Base-by-base conservation (phyloP, 2,888 invertebrate species). In the Stegophylla sp. region DNA sequence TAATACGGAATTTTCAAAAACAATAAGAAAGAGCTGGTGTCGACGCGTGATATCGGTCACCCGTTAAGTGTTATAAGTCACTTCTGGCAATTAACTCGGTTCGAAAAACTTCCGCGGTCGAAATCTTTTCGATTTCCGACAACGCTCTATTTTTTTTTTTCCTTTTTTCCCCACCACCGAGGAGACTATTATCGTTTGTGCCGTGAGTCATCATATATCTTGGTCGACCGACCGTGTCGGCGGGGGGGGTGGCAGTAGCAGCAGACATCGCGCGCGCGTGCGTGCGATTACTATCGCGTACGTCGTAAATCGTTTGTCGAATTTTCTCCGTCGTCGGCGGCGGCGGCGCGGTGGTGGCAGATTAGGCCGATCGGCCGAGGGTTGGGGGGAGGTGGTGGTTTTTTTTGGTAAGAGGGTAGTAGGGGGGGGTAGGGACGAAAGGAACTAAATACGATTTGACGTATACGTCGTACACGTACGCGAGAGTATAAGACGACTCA, bases 271-370 rank as follows among this genome's bases (percentile, higher is more conserved):
- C 15, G 15, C 20, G 41, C 41, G 63, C 34, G 34, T 28, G 26
- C 61, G 63, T 34, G n/a, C 12, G 4, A 63, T n/a, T 13, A 12
- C 28, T 34, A 41, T 64, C 23, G 26, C 23, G 26, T 43, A 66
- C 45, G 66, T 69, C 69, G 51, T 69, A 69, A 69, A 69, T 69
- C 69, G 51, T 69, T 51, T 51, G 28, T 28, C 34, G 13, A n/a
- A 28, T n/a, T 34, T 51, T 26, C 26, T 17, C 64, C 7, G 7
- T 10, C 13, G n/a, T 10, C 28, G 15, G 45, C 9, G 43, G 23
- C 12, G n/a, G 15, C n/a, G 28, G 53, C 20, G 7, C 9, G n/a
- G n/a, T 9, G n/a, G 5, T 53, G n/a, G n/a, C n/a, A 3, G 34
- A 34, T 3, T 34, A 34, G 7, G 7, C 34, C 34, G 34, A 7